A percentile compares a stretch with the other conserved stretches of the same genome.
phyloP scores from a whole-genome alignment of 2,797 vertebrate genomes.

The Epinephelus awoara region DNA sequence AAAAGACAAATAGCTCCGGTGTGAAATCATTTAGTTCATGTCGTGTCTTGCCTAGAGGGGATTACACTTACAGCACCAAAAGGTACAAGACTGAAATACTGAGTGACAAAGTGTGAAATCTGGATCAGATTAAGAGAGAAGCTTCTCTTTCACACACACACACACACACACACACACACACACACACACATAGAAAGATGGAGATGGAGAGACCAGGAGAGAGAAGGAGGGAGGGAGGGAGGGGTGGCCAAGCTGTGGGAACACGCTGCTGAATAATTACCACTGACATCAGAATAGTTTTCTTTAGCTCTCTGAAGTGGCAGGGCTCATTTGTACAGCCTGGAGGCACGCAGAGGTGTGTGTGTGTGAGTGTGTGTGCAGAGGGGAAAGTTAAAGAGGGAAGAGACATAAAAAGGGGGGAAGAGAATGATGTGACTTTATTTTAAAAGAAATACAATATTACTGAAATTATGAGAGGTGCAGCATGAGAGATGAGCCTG shows the following conservation, averaged over 20 bases:
- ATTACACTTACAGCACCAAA: constrained; percentile 72
- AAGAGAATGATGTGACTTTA: constrained; percentile 1
- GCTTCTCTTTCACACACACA: constrained; percentile 49
- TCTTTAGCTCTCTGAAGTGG: constrained; percentile 86
- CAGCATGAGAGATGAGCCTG: not conserved
- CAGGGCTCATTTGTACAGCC: constrained; percentile 87
- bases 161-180: constrained; percentile 17
- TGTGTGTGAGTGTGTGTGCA: constrained; percentile 29
- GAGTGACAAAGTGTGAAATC: constrained; percentile 84
- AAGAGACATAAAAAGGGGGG: constrained; percentile 15
- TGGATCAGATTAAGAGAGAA: constrained; percentile 80
- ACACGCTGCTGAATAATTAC: constrained; percentile 83
- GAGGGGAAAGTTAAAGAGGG: constrained; percentile 36
- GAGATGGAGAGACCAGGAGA: constrained; percentile 6
- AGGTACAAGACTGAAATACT: constrained; percentile 69
- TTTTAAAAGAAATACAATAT: not conserved
- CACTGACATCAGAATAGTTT: constrained; percentile 85
- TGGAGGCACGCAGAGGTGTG: constrained; percentile 71
- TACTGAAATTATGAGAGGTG: constrained; percentile 3
- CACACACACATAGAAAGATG: constrained; percentile 9
- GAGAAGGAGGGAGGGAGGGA: constrained; percentile 22
- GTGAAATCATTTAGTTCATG: constrained; percentile 84
- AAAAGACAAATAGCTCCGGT: constrained; percentile 76
- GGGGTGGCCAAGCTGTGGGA: constrained; percentile 74
- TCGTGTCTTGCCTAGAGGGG: constrained; percentile 80